phyloP scores from a whole-genome alignment of 2,113 vertebrate genomes.

The Stomatorhinus ivindoensis region DNA sequence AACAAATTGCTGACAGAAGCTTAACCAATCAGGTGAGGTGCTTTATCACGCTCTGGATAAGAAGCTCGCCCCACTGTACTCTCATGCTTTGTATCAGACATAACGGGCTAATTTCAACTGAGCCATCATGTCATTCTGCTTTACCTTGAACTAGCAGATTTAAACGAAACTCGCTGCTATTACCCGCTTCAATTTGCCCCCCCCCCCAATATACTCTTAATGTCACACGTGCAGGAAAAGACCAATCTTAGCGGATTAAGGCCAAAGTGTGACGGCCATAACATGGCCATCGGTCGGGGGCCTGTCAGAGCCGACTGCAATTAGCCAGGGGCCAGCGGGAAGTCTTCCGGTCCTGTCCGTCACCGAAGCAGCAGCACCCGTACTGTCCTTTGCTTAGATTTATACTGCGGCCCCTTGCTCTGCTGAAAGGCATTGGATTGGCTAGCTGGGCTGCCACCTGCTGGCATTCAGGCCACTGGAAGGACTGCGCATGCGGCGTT shows the following conservation, averaged over 20 bases:
- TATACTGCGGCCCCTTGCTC: background rate
- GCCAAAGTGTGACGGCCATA: background rate
- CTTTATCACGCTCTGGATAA: background rate
- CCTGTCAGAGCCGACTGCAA: background rate
- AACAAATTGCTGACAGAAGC: background rate
- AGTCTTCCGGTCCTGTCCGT: background rate
- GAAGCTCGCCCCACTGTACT: background rate
- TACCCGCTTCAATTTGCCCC: background rate
- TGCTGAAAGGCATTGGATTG: background rate
- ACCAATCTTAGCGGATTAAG: background rate
- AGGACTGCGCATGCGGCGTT: background rate
- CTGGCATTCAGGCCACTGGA: background rate
- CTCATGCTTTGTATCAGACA: background rate
- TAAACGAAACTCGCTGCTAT: background rate
- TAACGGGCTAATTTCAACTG: background rate
- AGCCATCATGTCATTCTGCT: background rate
- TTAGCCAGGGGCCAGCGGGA: background rate
- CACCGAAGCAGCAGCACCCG: background rate
- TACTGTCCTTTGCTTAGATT: background rate
- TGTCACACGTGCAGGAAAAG: background rate
- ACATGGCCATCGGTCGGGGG: background rate
- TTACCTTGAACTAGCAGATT: background rate
- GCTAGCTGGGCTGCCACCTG: background rate
- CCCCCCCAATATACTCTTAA: background rate
- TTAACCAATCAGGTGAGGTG: background rate